A percentile compares a stretch with the other conserved stretches of the same genome.
phyloP scores from a whole-genome alignment of 1,140 invertebrate species.

The Choristoneura fumiferana region DNA sequence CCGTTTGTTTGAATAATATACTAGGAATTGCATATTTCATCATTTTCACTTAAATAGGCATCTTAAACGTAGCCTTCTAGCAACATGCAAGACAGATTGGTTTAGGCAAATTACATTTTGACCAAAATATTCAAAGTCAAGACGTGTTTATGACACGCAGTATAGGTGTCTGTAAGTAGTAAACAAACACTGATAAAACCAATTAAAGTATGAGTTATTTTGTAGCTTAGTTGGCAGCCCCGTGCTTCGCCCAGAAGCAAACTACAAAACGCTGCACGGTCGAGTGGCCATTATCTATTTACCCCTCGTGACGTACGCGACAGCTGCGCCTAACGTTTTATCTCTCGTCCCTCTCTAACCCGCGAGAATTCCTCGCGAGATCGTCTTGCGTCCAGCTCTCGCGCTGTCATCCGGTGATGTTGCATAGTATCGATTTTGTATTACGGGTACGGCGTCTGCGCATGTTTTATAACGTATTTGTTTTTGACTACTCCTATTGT shows the following conservation, averaged over 20 bases:
- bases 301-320: conserved; percentile 57
- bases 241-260: neutral
- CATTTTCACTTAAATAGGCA: no score
- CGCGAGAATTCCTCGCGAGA: neutral
- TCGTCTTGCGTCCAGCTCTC: conserved; percentile 44
- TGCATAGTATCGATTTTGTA: conserved; percentile 13
- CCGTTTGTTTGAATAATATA: no score
- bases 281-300: conserved; percentile 46
- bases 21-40: no score
- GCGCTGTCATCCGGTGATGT: conserved; percentile 44
- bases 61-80: no score
- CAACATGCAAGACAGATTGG: no score
- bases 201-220: no score
- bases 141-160: no score
- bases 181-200: no score
- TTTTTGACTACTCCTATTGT: no score
- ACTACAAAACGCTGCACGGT: neutral
- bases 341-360: conserved; percentile 36
- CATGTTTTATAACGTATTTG: neutral
- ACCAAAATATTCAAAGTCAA: no score
- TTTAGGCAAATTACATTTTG: no score
- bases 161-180: no score
- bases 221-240: conserved; percentile 23
- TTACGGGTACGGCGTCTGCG: neutral
- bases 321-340: conserved; percentile 67